Conservation (phyloP, 2,888 invertebrate species). For the Patella depressa region DNA sequence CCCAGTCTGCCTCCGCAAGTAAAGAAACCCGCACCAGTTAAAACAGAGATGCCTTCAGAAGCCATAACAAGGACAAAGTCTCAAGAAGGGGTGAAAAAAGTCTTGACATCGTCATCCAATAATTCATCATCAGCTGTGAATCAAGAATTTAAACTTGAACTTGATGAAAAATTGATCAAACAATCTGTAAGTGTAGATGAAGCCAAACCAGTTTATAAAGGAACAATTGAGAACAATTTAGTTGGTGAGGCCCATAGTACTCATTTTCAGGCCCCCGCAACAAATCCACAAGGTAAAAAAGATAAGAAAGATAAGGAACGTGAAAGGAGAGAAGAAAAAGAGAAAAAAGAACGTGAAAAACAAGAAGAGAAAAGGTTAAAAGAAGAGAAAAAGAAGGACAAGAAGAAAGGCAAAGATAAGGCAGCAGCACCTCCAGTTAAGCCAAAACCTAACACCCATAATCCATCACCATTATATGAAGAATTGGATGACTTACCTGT, state of each 20-base stretch:
- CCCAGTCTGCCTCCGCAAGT: not conserved
- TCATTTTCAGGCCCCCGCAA: too few relatives aligned
- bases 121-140: too few relatives aligned
- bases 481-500: too few relatives aligned
- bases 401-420: slow-evolving; percentile 18
- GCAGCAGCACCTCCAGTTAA: slow-evolving; percentile 9
- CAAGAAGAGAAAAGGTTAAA: slow-evolving; percentile 28
- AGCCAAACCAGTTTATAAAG: too few relatives aligned
- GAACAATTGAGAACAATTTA: too few relatives aligned
- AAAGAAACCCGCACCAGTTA: not conserved
- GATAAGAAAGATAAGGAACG: slow-evolving; percentile 15
- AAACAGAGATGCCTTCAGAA: not conserved
- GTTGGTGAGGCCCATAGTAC: too few relatives aligned
- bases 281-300: slow-evolving; percentile 17
- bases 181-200: too few relatives aligned
- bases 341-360: slow-evolving; percentile 29
- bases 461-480: too few relatives aligned
- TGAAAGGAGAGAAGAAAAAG: slow-evolving; percentile 28
- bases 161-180: too few relatives aligned
- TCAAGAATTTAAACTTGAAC: too few relatives aligned
- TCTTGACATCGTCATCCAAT: too few relatives aligned
- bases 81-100: not conserved
- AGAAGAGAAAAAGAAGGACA: slow-evolving; percentile 23
- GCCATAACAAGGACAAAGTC: not conserved
- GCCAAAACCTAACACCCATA: not conserved